Conservation (phyloP, 2,888 invertebrate species). For the Cyclophora punctaria region DNA sequence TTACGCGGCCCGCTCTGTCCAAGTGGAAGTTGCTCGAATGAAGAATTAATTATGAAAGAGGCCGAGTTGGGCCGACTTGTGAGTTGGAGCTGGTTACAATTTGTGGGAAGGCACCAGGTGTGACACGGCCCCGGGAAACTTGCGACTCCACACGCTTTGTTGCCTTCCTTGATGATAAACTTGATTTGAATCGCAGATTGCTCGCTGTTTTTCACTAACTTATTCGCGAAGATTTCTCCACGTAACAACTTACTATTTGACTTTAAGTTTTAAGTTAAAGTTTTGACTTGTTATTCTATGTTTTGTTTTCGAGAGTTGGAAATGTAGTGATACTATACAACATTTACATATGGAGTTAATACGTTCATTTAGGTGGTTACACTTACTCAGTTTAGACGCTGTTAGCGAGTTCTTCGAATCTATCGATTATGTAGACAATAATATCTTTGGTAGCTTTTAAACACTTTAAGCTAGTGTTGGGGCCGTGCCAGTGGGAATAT, state of each 20-base stretch:
- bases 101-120: conserved; percentile 72
- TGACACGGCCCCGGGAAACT: conserved; percentile 56
- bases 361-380: no score
- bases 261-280: conserved; percentile 11
- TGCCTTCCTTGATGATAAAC: conserved; percentile 68
- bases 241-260: conserved; percentile 16
- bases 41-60: conserved; percentile 72
- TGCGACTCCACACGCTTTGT: conserved; percentile 60
- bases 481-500: no score
- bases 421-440: no score
- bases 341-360: not conserved
- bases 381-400: no score
- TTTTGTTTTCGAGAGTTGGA: not conserved
- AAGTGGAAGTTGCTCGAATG: conserved; percentile 68
- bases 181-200: conserved; percentile 71
- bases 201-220: conserved; percentile 44
- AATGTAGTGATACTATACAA: not conserved
- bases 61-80: conserved; percentile 56
- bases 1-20: conserved; percentile 63
- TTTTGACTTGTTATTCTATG: not conserved
- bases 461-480: no score
- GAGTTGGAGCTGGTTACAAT: conserved; percentile 63
- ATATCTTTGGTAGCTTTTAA: no score
- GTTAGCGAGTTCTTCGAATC: no score
- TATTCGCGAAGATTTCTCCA: conserved; percentile 14